Percentiles rank a stretch among this genome's conserved stretches.
phyloP scores from a whole-genome alignment of 2,797 vertebrate genomes.

The Hippoglossus hippoglossus region DNA sequence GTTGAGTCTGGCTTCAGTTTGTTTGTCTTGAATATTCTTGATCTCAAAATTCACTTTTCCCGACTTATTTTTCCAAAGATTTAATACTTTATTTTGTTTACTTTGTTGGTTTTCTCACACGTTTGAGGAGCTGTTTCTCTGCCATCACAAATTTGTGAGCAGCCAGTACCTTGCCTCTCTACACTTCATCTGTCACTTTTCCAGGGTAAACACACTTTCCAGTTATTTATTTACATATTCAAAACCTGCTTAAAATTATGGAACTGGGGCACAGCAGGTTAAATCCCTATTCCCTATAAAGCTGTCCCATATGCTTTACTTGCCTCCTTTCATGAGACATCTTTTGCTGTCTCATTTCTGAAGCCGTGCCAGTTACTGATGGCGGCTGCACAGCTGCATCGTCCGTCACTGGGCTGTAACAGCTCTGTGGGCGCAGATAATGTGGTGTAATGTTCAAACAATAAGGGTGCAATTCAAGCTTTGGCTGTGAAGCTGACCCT shows the following conservation, averaged over 20 bases:
- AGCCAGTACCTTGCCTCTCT: not conserved
- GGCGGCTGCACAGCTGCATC: not conserved
- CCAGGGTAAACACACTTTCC: not conserved
- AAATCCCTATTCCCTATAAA: not conserved
- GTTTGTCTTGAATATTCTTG: too few species aligned
- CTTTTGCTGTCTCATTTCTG: not conserved
- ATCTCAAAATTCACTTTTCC: too few species aligned
- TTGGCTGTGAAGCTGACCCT: not conserved
- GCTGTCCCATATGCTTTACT: not conserved
- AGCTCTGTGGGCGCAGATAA: slow-evolving; percentile 3
- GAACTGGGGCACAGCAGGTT: slow-evolving; percentile 27
- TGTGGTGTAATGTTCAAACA: slow-evolving; percentile 3
- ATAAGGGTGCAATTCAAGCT: not conserved
- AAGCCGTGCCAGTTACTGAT: not conserved
- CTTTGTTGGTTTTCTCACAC: too few species aligned
- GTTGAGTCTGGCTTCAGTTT: too few species aligned
- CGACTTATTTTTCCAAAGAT: too few species aligned
- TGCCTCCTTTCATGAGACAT: not conserved
- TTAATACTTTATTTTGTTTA: too few species aligned
- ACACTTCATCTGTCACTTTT: not conserved
- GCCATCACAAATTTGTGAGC: not conserved
- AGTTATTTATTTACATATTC: not conserved
- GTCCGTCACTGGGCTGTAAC: slow-evolving; percentile 1
- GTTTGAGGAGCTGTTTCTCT: too few species aligned
- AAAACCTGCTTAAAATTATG: slow-evolving; percentile 5